Evolutionary conservation across 2,797 vertebrate species (phyloP).

Genomic region (Brachyalestes nurse): DNA sequence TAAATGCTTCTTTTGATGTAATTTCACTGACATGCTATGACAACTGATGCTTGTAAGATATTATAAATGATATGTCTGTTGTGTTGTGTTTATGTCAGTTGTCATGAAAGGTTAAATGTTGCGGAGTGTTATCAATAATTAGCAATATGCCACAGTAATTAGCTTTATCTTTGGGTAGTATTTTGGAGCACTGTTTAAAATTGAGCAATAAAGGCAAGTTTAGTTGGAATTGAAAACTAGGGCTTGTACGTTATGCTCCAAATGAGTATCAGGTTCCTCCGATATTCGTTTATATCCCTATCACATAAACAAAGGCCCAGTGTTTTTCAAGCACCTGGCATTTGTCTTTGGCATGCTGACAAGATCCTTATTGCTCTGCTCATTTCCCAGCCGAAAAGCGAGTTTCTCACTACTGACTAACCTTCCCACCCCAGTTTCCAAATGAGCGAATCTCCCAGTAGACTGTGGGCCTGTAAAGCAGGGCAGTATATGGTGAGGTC

Average conservation of each 20-base stretch:
- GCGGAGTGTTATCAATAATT: too few species aligned
- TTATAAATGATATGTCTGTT: too few species aligned
- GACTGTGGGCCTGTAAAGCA: conserved; percentile 46
- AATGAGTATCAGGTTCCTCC: background rate
- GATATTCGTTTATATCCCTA: conserved; percentile 1
- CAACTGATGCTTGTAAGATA: too few species aligned
- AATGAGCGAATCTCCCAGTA: conserved; percentile 51
- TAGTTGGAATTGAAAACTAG: background rate
- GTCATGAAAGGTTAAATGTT: too few species aligned
- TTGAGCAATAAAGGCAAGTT: too few species aligned
- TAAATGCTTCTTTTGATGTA: too few species aligned
- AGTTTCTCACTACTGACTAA: conserved; percentile 51
- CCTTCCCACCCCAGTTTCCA: conserved; percentile 49
- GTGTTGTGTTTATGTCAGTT: too few species aligned
- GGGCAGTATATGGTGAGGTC: conserved; percentile 62
- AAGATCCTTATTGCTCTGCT: conserved; percentile 35
- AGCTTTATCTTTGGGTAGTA: too few species aligned
- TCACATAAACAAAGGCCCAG: conserved; percentile 32
- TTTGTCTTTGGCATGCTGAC: conserved; percentile 54
- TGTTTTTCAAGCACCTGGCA: conserved; percentile 53
- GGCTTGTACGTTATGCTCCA: background rate
- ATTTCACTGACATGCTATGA: too few species aligned
- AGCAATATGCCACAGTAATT: too few species aligned
- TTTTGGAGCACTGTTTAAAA: too few species aligned
- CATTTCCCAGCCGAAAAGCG: conserved; percentile 42